These are phyloP conservation scores for Heterochromis multidens DNA, from an alignment of 2,113 vertebrate species.

Conservation along the genomic window DNA sequence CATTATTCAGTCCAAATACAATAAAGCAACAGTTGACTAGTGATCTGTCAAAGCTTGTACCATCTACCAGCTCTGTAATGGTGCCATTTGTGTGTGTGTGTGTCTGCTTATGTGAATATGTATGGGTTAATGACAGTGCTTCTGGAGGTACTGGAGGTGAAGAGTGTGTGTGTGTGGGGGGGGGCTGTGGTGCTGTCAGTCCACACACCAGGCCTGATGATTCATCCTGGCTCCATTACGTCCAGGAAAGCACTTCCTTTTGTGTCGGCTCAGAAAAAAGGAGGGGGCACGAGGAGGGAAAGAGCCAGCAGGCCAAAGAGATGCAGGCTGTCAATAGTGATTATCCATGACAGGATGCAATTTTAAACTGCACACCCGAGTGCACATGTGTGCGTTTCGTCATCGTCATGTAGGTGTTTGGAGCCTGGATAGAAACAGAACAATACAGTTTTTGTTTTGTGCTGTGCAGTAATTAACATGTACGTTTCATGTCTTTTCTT, in stretches of 20 bases:
- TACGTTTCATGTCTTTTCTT: neutral
- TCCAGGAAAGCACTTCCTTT: slow-evolving; percentile 50
- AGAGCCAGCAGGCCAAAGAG: slow-evolving; percentile 47
- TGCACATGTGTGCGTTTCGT: neutral
- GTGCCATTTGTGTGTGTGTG: neutral
- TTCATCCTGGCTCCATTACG: slow-evolving; percentile 68
- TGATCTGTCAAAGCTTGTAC: neutral
- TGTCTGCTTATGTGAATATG: neutral
- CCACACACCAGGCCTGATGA: slow-evolving; percentile 58
- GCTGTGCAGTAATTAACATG: neutral
- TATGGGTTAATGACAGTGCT: neutral
- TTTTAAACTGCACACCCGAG: slow-evolving; percentile 38
- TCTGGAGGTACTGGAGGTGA: neutral
- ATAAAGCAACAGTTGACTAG: neutral
- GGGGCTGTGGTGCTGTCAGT: neutral
- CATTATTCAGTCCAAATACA: neutral
- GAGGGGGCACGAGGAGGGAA: slow-evolving; percentile 1
- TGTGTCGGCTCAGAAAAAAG: slow-evolving; percentile 33
- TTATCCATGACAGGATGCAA: slow-evolving; percentile 69
- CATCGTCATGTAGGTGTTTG: slow-evolving; percentile 22
- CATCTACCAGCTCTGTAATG: neutral
- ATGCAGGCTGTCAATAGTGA: slow-evolving; percentile 64
- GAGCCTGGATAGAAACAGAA: neutral
- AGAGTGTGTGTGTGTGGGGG: neutral
- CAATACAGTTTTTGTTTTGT: neutral